Evolutionary conservation across 1,140 invertebrate species (phyloP), one percentile per base, ranked within the genome.

Genomic region (Tetramorium simillimum): DNA sequence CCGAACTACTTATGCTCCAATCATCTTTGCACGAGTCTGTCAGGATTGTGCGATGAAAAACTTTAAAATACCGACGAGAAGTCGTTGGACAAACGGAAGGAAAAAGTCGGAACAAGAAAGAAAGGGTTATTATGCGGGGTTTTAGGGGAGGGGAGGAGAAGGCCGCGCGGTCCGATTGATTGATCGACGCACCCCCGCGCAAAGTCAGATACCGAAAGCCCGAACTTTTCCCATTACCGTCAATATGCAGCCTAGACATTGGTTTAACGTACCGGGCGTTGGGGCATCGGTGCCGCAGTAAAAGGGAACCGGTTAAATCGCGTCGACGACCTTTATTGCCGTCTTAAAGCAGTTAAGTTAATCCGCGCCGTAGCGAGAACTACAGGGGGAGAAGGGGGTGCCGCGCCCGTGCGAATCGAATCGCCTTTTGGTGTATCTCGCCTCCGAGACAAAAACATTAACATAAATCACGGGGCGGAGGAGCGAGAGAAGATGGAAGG

Each of bases 361-460:
- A 95, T 94, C 93, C 92, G 91, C 91, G 91, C 93, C 90, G 85
- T 85, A 86, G 82, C 87, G 89, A 90, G 89, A 90, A 90, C 62
- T 86, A 78, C 86, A 76, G 81, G 72, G 77, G 82, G 86, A 80
- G 73, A 77, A 77, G 75, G 86, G 72, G 65, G 86, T 81, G 86
- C 81, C 77, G 88, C 85, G 88, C 85, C 88, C 81, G 82, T 84
- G 80, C 80, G 91, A 88, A 92, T 93, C 91, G 93, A 92, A 95
- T 94, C 94, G 94, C 92, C 94, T 94, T 94, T 95, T 93, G 93
- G 93, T 94, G 93, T 95, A 95, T 95, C 94, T 94, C 92, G 92
- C 92, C 91, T 90, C 76, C 89, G 92, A 94, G 94, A 95, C 94
- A 95, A 95, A 95, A 95, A 95, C 94, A 95, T 95, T 95, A 95